Base-by-base conservation (phyloP, 2,888 invertebrate species). In the Strigamia crassipes region DNA sequence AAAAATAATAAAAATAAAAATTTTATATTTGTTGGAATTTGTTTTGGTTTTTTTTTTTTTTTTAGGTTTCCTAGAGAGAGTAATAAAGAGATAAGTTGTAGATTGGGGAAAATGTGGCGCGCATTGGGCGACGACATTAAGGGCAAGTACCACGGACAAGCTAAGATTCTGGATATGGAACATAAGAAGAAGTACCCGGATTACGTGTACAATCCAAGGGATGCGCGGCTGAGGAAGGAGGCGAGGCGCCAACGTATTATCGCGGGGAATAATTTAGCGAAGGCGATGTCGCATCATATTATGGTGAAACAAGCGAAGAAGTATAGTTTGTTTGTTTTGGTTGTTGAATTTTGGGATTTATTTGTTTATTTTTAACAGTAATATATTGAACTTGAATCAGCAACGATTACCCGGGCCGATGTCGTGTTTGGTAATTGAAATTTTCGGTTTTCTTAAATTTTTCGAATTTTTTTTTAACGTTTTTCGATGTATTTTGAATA, bases 171-270 rank as follows among this genome's bases (percentile, higher is more conserved):
- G 27, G 46, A 91, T 84, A 88, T 89, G 41, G 91, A 91, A 84
- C 92, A 92, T 86, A 91, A 91, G 87, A 89, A 88, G 85, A 91
- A 91, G 86, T 91, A 91, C 87, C 91, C 91, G 18, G 90, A 91
- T 87, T 92, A 91, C 87, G 91, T 91, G 83, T 92, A 91, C 88
- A 92, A 91, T 86, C 91, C 92, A 66, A 91, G 91, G 85, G 91
- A 91, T 87, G 91, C 91, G 78, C 88, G 91, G 83, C 88, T 91
- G 86, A 89, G 91, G 83, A 91, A 91, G 77, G 77, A 77, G 73
- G 81, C 81, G 1, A n/a, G 81, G 8, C 1, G 81, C 15, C 81
- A 81, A n/a, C 15, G 81, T 12, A 34, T 41, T 27, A 38, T 77
- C 18, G 77, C 81, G 6, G 81, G 81, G 23, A 73, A 81, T 38